phyloP scores from a whole-genome alignment of 2,888 invertebrate species.

The Phragmatobia fuliginosa region DNA sequence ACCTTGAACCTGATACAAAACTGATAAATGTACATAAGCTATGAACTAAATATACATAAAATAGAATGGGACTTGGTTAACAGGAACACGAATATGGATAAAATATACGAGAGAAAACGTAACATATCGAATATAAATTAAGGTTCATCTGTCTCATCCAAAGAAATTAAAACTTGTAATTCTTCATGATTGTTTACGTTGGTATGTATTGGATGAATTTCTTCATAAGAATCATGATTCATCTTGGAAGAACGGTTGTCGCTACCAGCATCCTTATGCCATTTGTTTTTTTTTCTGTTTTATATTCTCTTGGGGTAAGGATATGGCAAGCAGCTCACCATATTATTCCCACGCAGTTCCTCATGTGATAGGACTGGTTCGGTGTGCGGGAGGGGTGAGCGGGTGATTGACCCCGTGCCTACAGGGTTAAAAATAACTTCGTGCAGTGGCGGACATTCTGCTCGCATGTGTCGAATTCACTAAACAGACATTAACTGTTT shows the following conservation, averaged over 20 bases:
- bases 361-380: conserved; percentile 84
- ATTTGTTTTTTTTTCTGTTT: conserved; percentile 54
- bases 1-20: conserved; percentile 1
- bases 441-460: conserved; percentile 82
- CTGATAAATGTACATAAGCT: not conserved
- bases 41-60: not conserved
- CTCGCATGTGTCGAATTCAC: conserved; percentile 86
- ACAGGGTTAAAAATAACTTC: conserved; percentile 85
- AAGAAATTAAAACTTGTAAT: conserved; percentile 1
- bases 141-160: not conserved
- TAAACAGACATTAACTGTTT: conserved; percentile 85
- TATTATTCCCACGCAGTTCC: conserved; percentile 84
- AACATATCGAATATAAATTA: not conserved
- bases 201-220: conserved; percentile 9
- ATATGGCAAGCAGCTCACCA: conserved; percentile 67
- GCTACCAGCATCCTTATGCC: conserved; percentile 22
- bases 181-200: conserved; percentile 5
- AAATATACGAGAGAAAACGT: not conserved
- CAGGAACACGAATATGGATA: not conserved
- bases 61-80: not conserved
- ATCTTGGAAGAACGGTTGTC: conserved; percentile 26
- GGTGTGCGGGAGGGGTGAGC: conserved; percentile 77
- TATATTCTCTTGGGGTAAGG: conserved; percentile 62
- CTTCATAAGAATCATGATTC: conserved; percentile 30
- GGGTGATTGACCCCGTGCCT: conserved; percentile 84